A percentile compares a stretch with the other conserved stretches of the same genome.
Conservation (phyloP, 2,888 invertebrate genomes). For the Melikaiella ostensackeni region DNA sequence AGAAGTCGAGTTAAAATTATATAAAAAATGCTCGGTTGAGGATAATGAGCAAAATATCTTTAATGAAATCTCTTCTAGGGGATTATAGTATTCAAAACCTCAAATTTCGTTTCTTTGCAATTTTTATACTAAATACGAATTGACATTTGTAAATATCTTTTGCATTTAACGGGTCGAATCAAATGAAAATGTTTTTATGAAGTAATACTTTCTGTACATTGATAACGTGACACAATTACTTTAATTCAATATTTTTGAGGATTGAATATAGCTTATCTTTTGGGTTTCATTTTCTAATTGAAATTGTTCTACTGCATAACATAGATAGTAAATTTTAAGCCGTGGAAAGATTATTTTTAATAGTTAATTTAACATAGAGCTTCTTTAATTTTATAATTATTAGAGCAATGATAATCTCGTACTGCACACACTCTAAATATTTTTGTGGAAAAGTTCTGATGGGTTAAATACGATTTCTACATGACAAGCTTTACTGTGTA, state of each 20-base stretch:
- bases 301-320: not conserved
- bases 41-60: not conserved
- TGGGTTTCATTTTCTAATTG: not conserved
- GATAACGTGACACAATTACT: not conserved
- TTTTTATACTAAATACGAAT: constrained; percentile 6
- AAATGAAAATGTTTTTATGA: not conserved
- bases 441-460: not conserved
- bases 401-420: not conserved
- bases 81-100: constrained; percentile 6
- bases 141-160: not conserved
- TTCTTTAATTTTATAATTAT: not conserved
- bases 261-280: not conserved
- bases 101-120: not conserved
- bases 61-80: not conserved
- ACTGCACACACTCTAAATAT: not conserved
- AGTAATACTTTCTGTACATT: not conserved
- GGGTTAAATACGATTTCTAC: not conserved
- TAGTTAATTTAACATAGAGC: not conserved
- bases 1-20: constrained; percentile 27
- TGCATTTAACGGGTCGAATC: not conserved
- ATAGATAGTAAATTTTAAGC: not conserved
- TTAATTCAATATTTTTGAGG: not conserved
- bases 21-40: constrained; percentile 37
- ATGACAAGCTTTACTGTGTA: not conserved
- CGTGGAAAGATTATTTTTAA: not conserved